phyloP scores from a whole-genome alignment of 2,888 invertebrate genomes.

The Calliphora vomitoria region DNA sequence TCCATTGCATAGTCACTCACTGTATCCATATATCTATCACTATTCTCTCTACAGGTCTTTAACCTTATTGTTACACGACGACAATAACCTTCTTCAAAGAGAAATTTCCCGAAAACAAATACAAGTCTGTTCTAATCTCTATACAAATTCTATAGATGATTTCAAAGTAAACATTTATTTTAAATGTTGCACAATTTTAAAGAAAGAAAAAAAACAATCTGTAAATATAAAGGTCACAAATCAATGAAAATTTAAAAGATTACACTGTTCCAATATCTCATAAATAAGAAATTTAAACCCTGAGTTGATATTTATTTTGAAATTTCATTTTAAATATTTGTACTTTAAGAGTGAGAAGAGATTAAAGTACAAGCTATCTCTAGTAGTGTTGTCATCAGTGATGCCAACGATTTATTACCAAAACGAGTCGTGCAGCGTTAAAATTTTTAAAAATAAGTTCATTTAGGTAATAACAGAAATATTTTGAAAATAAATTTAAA shows the following conservation, averaged over 20 bases:
- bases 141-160: background rate
- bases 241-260: conserved; percentile 55
- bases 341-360: background rate
- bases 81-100: conserved; percentile 7
- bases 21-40: background rate
- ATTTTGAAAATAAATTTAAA: too few relatives aligned
- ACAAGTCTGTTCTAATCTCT: conserved; percentile 27
- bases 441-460: too few relatives aligned
- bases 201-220: conserved; percentile 23
- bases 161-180: conserved; percentile 6
- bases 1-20: too few relatives aligned
- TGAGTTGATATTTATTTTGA: background rate
- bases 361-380: background rate
- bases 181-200: conserved; percentile 44
- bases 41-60: conserved; percentile 6
- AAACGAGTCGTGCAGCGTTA: too few relatives aligned
- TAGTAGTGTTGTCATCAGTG: background rate
- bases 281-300: background rate
- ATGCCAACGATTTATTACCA: too few relatives aligned
- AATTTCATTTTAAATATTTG: background rate
- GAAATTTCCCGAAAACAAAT: conserved; percentile 18
- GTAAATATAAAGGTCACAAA: conserved; percentile 50
- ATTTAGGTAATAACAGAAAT: too few relatives aligned
- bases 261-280: background rate
- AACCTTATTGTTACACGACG: background rate